These are phyloP conservation scores for Rhinoderma darwinii DNA, from an alignment of 2,113 vertebrate species.

Conservation along the genomic window DNA sequence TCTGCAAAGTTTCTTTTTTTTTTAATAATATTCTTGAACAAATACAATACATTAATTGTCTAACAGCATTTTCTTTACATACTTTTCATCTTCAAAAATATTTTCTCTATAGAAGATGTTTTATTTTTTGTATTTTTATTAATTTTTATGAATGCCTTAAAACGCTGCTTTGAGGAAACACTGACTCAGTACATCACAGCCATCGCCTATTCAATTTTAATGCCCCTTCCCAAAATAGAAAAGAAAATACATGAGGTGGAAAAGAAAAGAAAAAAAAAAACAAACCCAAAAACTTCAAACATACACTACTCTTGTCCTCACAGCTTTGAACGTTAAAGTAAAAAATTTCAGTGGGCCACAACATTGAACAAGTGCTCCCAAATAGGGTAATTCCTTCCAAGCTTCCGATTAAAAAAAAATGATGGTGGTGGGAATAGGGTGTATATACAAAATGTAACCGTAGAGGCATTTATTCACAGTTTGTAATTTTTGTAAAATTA, in stretches of 20 bases:
- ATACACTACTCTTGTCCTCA: constrained; percentile 22
- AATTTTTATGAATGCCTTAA: constrained; percentile 29
- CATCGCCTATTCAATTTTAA: constrained; percentile 42
- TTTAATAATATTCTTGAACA: constrained; percentile 46
- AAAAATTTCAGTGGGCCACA: constrained; percentile 2
- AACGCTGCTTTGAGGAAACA: constrained; percentile 43
- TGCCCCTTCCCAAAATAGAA: constrained; percentile 9
- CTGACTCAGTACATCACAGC: constrained; percentile 52
- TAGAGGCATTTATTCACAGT: constrained; percentile 36
- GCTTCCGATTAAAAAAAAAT: neutral
- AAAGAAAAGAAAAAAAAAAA: neutral
- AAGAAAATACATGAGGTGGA: neutral
- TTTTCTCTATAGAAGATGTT: constrained; percentile 44
- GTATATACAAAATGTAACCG: constrained; percentile 23
- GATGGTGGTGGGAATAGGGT: neutral
- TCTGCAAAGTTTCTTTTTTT: constrained; percentile 31
- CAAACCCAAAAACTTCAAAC: neutral
- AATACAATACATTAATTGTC: constrained; percentile 48
- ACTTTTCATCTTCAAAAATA: constrained; percentile 51
- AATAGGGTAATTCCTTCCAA: constrained; percentile 1
- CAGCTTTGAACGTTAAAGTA: constrained; percentile 13
- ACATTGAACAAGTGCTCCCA: constrained; percentile 18
- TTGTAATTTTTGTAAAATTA: constrained; percentile 15
- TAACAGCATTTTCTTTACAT: constrained; percentile 49
- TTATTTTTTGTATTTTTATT: constrained; percentile 38